Conservation (phyloP, 2,797 vertebrate genomes). For the Hephaestus fuliginosus region DNA sequence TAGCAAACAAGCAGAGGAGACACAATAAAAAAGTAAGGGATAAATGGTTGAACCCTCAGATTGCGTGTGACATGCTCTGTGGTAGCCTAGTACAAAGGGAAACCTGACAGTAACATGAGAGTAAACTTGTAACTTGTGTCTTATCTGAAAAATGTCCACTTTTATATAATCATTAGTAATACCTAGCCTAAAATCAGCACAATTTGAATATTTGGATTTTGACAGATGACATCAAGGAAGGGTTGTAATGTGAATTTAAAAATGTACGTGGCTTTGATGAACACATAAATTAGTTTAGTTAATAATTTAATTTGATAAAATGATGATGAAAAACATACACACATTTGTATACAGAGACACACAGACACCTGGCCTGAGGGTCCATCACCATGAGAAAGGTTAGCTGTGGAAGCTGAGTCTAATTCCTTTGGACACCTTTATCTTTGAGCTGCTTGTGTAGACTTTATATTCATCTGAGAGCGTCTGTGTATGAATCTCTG, state of each 20-base stretch:
- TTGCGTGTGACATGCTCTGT: too few relatives aligned
- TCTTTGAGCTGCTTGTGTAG: conserved; percentile 15
- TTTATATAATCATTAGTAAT: neutral
- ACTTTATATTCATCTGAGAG: conserved; percentile 8
- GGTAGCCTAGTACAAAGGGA: too few relatives aligned
- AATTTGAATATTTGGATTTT: neutral
- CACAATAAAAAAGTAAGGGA: neutral
- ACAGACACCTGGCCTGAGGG: conserved; percentile 15
- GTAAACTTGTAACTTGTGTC: neutral
- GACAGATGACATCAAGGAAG: neutral
- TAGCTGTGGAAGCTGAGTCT: conserved; percentile 38
- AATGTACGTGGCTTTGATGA: neutral
- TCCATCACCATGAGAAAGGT: conserved; percentile 21
- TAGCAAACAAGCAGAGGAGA: neutral
- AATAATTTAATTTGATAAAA: neutral
- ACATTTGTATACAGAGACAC: neutral
- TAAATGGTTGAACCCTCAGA: neutral
- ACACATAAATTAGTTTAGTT: neutral
- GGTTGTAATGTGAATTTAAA: neutral
- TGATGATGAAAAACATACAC: neutral
- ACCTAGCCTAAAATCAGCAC: neutral
- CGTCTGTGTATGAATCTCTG: conserved; percentile 12
- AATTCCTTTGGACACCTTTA: conserved; percentile 37
- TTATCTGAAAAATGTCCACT: neutral
- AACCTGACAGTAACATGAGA: too few relatives aligned